A percentile compares a stretch with the other conserved stretches of the same genome.
phyloP scores from a whole-genome alignment of 2,888 invertebrate genomes.

The Polydrusus pterygomalis region DNA sequence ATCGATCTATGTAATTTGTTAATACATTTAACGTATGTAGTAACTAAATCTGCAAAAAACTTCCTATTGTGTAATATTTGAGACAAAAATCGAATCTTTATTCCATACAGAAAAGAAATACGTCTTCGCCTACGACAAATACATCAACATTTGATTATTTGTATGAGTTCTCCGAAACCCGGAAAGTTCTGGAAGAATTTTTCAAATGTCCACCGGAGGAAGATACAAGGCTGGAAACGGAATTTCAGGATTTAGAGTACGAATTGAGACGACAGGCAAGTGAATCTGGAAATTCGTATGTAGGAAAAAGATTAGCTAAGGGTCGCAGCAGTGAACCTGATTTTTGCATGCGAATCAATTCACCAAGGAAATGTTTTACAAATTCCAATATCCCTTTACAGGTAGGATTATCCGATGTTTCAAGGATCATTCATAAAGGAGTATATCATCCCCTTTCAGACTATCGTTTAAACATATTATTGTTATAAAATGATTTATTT shows the following conservation, averaged over 20 bases:
- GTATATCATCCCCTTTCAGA: not conserved
- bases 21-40: not conserved
- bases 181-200: conserved; percentile 94
- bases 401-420: conserved; percentile 67
- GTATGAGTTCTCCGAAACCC: conserved; percentile 94
- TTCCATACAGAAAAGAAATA: conserved; percentile 56
- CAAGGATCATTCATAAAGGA: conserved; percentile 24
- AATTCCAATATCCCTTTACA: conserved; percentile 76
- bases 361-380: conserved; percentile 77
- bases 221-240: conserved; percentile 75
- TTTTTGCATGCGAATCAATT: conserved; percentile 73
- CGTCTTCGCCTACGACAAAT: conserved; percentile 62
- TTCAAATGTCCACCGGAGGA: conserved; percentile 85
- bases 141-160: conserved; percentile 89
- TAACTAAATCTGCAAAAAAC: not conserved
- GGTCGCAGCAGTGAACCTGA: conserved; percentile 72
- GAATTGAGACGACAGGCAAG: conserved; percentile 81
- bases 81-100: conserved; percentile 20
- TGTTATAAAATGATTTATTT: too few species aligned
- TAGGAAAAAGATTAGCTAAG: conserved; percentile 83
- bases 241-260: conserved; percentile 84
- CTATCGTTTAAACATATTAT: not conserved
- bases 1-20: not conserved
- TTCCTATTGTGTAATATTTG: not conserved
- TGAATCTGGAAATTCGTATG: conserved; percentile 82